These are phyloP conservation scores for Tachystola acroxantha DNA, from an alignment of 2,888 invertebrate genomes.

Conservation along the genomic window DNA sequence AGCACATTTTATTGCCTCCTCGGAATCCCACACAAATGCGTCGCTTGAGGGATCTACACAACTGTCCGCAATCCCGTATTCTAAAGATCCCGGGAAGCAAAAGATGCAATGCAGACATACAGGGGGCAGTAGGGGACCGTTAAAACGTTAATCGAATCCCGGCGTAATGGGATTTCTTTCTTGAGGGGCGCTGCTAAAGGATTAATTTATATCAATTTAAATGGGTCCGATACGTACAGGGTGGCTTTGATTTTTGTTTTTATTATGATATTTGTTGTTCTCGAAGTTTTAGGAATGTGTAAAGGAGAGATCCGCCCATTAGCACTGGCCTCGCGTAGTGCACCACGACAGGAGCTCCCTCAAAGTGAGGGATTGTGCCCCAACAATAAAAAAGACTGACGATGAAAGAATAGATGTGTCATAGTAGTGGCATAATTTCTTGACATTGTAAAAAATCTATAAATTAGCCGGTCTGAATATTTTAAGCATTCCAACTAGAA, in stretches of 20 bases:
- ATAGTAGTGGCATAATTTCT: too few relatives aligned
- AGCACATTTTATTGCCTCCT: too few relatives aligned
- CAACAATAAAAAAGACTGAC: too few relatives aligned
- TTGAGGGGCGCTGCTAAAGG: slow-evolving; percentile 73
- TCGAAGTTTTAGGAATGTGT: background rate
- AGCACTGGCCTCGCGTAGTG: too few relatives aligned
- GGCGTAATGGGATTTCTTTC: slow-evolving; percentile 77
- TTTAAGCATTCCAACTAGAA: too few relatives aligned
- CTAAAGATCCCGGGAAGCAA: background rate
- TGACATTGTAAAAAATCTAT: too few relatives aligned
- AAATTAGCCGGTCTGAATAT: too few relatives aligned
- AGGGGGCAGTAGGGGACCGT: slow-evolving; percentile 35
- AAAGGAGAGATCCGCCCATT: too few relatives aligned
- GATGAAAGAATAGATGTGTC: too few relatives aligned
- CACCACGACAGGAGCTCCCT: background rate
- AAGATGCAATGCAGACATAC: slow-evolving; percentile 20
- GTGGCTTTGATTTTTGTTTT: slow-evolving; percentile 10
- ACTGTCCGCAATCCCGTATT: background rate
- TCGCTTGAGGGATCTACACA: too few relatives aligned
- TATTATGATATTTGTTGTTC: slow-evolving; percentile 5
- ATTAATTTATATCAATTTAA: slow-evolving; percentile 79
- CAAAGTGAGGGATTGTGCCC: background rate
- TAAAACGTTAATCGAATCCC: slow-evolving; percentile 76
- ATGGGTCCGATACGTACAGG: slow-evolving; percentile 37
- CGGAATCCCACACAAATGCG: too few relatives aligned